Conservation (phyloP, 2,888 invertebrate genomes). For the Netelia fuscicornis region DNA sequence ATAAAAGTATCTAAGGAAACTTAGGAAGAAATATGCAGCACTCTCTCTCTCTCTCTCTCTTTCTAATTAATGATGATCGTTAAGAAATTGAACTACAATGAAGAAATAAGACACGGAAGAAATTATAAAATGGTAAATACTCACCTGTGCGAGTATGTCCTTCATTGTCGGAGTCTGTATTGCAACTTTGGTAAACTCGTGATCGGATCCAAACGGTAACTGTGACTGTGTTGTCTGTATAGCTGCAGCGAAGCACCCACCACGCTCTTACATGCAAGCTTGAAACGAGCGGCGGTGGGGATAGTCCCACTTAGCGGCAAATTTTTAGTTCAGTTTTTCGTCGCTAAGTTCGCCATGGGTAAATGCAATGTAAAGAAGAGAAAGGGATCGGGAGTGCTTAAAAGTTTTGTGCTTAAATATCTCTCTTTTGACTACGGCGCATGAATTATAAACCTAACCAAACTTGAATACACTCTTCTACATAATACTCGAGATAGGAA, state of each 20-base stretch:
- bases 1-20: neutral
- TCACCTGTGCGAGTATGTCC: conserved; percentile 77
- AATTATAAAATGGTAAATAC: conserved; percentile 41
- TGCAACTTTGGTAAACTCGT: conserved; percentile 46
- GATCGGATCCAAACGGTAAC: conserved; percentile 68
- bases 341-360: no score
- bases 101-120: neutral
- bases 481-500: no score
- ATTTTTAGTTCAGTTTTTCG: no score
- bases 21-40: neutral
- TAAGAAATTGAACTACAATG: neutral
- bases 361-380: no score
- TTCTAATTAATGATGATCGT: neutral
- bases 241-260: conserved; percentile 37
- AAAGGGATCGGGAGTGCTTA: no score
- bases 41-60: neutral
- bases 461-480: no score
- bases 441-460: no score
- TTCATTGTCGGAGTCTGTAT: conserved; percentile 70
- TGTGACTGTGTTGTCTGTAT: conserved; percentile 61
- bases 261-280: neutral
- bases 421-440: no score
- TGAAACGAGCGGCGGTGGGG: no score
- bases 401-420: no score
- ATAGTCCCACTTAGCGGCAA: no score